Conservation (phyloP, 2,797 vertebrate genomes). For the Tapirus indicus region DNA sequence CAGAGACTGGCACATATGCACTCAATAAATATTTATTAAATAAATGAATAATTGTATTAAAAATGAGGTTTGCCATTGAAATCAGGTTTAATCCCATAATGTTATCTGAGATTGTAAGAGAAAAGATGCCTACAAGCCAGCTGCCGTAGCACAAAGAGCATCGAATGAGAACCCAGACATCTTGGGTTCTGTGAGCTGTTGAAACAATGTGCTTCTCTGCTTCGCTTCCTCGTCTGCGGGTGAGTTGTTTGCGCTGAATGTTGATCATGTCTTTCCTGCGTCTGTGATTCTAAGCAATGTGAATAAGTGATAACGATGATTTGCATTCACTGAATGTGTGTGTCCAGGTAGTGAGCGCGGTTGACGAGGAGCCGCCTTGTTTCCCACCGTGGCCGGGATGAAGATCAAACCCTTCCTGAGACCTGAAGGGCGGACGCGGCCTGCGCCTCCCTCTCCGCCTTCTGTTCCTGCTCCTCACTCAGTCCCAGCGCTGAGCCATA, state of each 20-base stretch:
- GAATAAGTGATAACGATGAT: not conserved
- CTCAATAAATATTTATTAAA: slow-evolving; percentile 67
- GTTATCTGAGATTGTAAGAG: not conserved
- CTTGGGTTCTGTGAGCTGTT: not conserved
- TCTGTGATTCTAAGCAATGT: not conserved
- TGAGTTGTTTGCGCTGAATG: too few species aligned
- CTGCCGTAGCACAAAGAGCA: not conserved
- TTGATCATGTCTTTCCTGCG: accelerated
- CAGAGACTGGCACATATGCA: not conserved
- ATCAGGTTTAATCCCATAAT: not conserved
- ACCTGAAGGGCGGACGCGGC: accelerated
- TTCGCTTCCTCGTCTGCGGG: accelerated
- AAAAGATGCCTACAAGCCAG: not conserved
- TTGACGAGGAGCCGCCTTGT: accelerated
- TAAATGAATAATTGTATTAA: slow-evolving; percentile 25
- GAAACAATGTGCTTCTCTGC: accelerated
- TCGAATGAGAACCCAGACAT: accelerated
- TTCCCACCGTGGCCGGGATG: not conserved
- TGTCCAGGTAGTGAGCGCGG: accelerated
- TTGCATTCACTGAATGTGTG: accelerated
- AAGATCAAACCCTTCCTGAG: accelerated
- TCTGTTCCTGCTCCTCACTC: accelerated
- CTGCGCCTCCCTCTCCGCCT: accelerated
- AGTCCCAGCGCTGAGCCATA: accelerated
- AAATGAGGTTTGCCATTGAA: not conserved